Base-by-base conservation (phyloP, 2,888 invertebrate species). In the Leucoptera coffeella region DNA sequence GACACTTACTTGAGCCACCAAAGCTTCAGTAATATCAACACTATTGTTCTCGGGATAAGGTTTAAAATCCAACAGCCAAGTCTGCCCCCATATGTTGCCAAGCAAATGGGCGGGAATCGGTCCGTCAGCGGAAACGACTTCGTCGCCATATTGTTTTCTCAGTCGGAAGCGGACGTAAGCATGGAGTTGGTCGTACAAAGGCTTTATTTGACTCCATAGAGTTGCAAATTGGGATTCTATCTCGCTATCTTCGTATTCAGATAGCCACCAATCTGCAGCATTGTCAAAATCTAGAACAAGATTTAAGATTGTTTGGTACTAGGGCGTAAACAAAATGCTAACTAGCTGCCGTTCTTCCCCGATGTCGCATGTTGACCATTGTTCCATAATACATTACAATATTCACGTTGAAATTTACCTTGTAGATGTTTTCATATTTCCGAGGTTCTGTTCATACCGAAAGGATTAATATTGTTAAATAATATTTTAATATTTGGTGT, bases 1-100 rank as follows among this genome's bases (percentile, higher is more conserved):
- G 20, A 9, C 10, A 22, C 11, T 32, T 45, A 79, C 84, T 69
- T 86, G 82, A 29, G 72, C 71, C 22, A 75, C 45, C 62, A 92
- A 75, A 36, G 80, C 80, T 2, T 71, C 60, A 2, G 84, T 83
- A 1, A 89, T 77, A 54, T 90, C 85, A 6, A 82, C 61, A 21
- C 78, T 65, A 2, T 75, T 56, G 35, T 82, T 82, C 3, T 80
- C 73, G 0, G 82, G 80, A 42, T 73, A 83, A 0, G 93, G 90
- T 13, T 75, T 73, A 4, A 84, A 76, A 30, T 82, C 73, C 27
- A 77, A 73, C 4, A 57, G 56, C 89, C 89, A 91, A 1, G 73
- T 60, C 48, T 91, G 89, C 0, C 82, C 82, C 89, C 89, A 90
- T 76, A 90, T 84, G 38, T 89, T 83, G 21, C 87, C 85, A 31